Conservation (phyloP, 2,797 vertebrate genomes). For the Naso thynnoides region DNA sequence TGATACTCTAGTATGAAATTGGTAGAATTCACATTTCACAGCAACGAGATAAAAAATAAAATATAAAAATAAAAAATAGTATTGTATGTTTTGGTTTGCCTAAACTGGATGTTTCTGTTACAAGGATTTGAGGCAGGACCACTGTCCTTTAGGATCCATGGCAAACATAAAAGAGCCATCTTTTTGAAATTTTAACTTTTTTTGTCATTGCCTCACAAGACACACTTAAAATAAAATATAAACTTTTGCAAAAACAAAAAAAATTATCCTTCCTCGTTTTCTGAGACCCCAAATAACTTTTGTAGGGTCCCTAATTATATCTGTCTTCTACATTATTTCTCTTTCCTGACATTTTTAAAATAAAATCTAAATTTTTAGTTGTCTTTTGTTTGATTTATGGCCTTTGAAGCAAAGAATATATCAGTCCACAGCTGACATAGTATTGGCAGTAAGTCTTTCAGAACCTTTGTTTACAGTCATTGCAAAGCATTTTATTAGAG, state of each 20-base stretch:
- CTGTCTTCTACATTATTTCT: not conserved
- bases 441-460: conserved; percentile 16
- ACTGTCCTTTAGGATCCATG: not conserved
- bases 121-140: no score
- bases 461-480: conserved; percentile 36
- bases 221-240: not conserved
- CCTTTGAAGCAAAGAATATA: conserved; percentile 9
- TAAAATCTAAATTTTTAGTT: not conserved
- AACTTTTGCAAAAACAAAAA: not conserved
- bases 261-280: not conserved
- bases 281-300: not conserved
- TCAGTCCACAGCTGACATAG: conserved; percentile 8
- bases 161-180: not conserved
- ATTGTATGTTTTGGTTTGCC: no score
- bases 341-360: not conserved
- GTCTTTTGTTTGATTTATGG: conserved; percentile 9
- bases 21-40: not conserved
- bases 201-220: not conserved
- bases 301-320: not conserved
- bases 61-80: no score
- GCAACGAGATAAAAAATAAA: not conserved
- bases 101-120: no score
- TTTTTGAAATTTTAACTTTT: not conserved
- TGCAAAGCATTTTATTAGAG: conserved; percentile 43
- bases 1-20: not conserved